Evolutionary conservation across 2,113 vertebrate species (phyloP), one percentile per base, ranked within the genome.

Genomic region (Artemisiospiza belli): DNA sequence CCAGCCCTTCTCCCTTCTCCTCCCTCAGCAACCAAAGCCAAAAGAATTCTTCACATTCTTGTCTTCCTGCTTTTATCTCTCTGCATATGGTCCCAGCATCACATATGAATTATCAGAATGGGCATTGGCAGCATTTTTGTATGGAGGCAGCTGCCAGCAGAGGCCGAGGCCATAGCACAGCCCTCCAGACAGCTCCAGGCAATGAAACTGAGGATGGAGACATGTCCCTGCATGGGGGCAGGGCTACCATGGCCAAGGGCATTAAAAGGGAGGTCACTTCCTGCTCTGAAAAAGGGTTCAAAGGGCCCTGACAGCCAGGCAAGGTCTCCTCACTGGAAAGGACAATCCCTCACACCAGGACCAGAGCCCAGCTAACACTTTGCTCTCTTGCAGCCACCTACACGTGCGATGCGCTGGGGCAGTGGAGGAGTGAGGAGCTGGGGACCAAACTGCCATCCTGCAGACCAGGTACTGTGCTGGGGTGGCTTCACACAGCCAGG

Each of bases 391-490:
- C 88, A 99, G 99, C 96, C 84, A 96, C 96, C 27, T 99, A 98
- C 87, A 97, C 30, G 0, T 99, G 99, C 5, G 97, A 98, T 5
- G 97, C 94, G 2, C 94, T 92, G 0, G 99, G 98, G 31, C n/a
- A 94, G 21, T 99, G 99, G 99, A 97, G 90, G 20, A 98, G 98
- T 15, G 88, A 97, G 85, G 97, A 98, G 17, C 90, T 98, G 46
- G 98, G 98, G 30, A 96, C 86, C 33, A 92, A 90, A 15, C 96
- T 97, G 55, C 98, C 98, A 0, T 95, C 96, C 61, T 99, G 99
- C 80, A 75, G 49, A 66, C 98, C 98, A 98, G 98, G 98, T 98
- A 98, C 86, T n/a, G 81, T 49, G 76, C 51, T 64, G 72, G 55
- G 43, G 22, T 0, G 6, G 23, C 24, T 30, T 57, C 22, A 27